Evolutionary conservation across 2,113 vertebrate species (phyloP).

Genomic region (Gopherus flavomarginatus): DNA sequence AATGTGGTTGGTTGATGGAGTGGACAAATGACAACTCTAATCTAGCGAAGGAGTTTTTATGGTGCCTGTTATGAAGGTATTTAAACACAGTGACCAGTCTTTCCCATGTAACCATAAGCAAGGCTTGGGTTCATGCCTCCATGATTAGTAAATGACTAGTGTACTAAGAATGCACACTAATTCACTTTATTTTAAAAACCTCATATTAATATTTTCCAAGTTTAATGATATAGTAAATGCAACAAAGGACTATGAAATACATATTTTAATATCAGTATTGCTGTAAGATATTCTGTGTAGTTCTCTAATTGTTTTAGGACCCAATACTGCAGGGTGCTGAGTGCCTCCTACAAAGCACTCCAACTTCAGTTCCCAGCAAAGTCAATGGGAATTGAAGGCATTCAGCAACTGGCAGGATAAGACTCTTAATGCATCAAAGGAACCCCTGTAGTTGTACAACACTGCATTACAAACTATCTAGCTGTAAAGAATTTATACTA

Average conservation of each 20-base stretch:
- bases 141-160: background rate
- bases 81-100: background rate
- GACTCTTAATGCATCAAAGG: background rate
- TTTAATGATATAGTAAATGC: background rate
- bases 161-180: background rate
- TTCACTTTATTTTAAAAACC: background rate
- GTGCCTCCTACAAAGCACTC: background rate
- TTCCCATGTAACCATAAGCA: background rate
- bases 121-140: background rate
- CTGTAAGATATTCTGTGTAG: background rate
- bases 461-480: background rate
- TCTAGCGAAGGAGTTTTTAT: background rate
- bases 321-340: background rate
- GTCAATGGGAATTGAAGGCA: background rate
- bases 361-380: background rate
- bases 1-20: background rate
- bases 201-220: background rate
- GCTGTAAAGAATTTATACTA: background rate
- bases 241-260: background rate
- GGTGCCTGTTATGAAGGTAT: background rate
- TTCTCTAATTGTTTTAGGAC: background rate
- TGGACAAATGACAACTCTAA: background rate
- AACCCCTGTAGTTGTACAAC: background rate
- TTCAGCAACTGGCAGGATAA: background rate
- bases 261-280: background rate